These are phyloP conservation scores for Psilopsiagon aurifrons DNA, from an alignment of 2,113 vertebrate genomes.

Conservation along the genomic window DNA sequence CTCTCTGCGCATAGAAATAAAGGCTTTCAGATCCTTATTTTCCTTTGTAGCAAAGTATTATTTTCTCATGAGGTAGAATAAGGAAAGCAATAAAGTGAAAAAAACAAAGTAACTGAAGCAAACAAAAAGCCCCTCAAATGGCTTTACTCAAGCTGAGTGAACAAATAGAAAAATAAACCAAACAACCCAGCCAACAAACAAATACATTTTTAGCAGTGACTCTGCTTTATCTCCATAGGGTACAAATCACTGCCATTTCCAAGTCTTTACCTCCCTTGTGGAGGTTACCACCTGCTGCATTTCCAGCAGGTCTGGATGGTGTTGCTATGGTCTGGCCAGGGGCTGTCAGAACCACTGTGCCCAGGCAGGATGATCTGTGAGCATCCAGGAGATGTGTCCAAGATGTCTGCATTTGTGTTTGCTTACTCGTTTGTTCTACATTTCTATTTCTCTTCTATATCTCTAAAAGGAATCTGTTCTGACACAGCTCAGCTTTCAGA, in stretches of 20 bases:
- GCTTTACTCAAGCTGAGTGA: background rate
- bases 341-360: background rate
- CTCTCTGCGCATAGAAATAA: background rate
- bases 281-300: slow-evolving; percentile 37
- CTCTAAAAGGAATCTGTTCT: background rate
- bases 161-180: background rate
- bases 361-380: background rate
- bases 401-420: background rate
- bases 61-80: background rate
- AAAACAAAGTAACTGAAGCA: background rate
- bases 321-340: background rate
- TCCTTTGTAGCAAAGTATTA: background rate
- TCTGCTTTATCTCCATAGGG: background rate
- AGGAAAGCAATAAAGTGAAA: background rate
- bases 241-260: slow-evolving; percentile 18
- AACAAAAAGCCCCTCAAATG: background rate
- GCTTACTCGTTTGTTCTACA: rapidly evolving
- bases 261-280: slow-evolving; percentile 48
- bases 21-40: background rate
- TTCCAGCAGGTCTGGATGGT: slow-evolving; percentile 6
- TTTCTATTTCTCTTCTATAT: background rate
- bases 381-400: background rate
- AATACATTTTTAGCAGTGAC: background rate
- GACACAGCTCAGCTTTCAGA: background rate
- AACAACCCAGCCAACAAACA: background rate